A percentile compares a stretch with the other conserved stretches of the same genome.
Conservation (phyloP, 2,113 vertebrate species). For the Geococcyx californianus region DNA sequence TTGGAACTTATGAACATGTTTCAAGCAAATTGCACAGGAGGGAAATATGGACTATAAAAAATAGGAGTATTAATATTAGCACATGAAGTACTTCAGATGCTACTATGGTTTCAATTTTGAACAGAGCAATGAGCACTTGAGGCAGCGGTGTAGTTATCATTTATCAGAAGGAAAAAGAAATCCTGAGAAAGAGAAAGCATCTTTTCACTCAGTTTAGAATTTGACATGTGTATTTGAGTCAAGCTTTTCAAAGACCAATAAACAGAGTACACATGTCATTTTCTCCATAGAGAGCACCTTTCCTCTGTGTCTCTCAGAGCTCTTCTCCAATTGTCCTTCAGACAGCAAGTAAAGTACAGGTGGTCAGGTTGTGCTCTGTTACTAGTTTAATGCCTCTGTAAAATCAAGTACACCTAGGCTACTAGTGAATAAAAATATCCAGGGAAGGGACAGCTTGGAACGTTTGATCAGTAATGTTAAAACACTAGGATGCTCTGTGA, state of each 20-base stretch:
- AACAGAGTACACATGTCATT: background rate
- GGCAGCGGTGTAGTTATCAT: background rate
- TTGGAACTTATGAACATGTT: background rate
- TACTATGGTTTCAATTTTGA: background rate
- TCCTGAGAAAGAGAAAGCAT: background rate
- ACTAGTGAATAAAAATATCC: background rate
- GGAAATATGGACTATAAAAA: background rate
- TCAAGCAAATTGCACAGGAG: background rate
- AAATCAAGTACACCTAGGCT: background rate
- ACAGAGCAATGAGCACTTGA: background rate
- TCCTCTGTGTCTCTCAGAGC: background rate
- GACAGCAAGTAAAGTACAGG: background rate
- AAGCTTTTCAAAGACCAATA: background rate
- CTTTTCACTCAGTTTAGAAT: background rate
- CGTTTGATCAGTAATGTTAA: background rate
- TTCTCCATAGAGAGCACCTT: background rate
- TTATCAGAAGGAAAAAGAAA: background rate
- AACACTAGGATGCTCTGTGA: background rate
- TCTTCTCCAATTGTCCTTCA: background rate
- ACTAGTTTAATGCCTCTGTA: background rate
- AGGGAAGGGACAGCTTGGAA: background rate
- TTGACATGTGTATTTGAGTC: background rate
- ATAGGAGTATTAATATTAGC: background rate
- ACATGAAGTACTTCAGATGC: background rate
- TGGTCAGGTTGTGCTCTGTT: background rate